These are phyloP conservation scores for Prorops nasuta DNA, from an alignment of 1,140 invertebrate species.

Conservation along the genomic window DNA sequence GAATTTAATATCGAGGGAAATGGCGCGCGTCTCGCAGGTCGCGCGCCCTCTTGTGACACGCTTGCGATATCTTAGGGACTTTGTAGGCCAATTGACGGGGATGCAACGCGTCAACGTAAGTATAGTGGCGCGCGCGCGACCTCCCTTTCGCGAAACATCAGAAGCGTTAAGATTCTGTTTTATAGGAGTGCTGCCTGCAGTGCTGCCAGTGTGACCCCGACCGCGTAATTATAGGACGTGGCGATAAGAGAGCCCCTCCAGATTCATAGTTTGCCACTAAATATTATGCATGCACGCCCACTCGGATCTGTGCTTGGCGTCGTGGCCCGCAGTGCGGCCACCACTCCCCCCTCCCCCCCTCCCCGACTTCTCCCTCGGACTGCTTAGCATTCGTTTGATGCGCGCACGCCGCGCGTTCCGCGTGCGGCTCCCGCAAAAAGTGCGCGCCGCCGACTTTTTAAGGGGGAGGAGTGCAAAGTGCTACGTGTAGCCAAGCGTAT, in stretches of 20 bases:
- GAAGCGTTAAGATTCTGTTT: constrained; percentile 25
- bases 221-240: constrained; percentile 26
- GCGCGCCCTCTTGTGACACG: not conserved
- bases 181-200: no score
- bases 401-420: not conserved
- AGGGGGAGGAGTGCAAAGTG: constrained; percentile 13
- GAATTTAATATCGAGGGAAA: not conserved
- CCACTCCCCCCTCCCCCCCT: not conserved
- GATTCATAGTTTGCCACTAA: constrained; percentile 31
- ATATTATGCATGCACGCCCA: constrained; percentile 34
- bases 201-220: constrained; percentile 21
- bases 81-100: constrained; percentile 13
- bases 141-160: constrained; percentile 6
- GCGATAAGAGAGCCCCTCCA: constrained; percentile 20
- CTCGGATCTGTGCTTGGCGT: constrained; percentile 9
- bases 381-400: not conserved
- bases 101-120: not conserved
- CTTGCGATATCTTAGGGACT: constrained; percentile 11
- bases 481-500: not conserved
- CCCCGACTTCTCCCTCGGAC: not conserved
- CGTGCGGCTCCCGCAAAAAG: constrained; percentile 14
- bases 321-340: constrained; percentile 1
- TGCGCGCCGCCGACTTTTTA: constrained; percentile 18
- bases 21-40: not conserved
- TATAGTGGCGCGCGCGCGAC: not conserved